Conservation (phyloP, 2,797 vertebrate genomes). For the Melanotaenia pygmaea region DNA sequence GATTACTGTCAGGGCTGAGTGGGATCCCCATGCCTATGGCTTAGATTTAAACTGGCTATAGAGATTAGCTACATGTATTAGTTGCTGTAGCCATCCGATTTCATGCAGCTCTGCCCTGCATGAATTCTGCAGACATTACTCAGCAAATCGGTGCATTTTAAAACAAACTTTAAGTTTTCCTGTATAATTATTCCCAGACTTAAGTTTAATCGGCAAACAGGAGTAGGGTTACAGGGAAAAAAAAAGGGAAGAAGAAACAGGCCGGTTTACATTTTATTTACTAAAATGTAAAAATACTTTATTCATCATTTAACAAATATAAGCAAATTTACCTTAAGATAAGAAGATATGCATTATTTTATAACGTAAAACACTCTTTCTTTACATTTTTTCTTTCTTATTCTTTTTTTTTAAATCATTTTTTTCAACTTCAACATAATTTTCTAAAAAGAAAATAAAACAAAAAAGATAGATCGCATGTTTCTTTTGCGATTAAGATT, state of each 20-base stretch:
- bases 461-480: not conserved
- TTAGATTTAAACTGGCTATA: constrained; percentile 55
- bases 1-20: constrained; percentile 53
- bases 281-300: not conserved
- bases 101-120: constrained; percentile 23
- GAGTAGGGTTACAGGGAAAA: not conserved
- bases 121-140: constrained; percentile 6
- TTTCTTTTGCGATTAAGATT: not conserved
- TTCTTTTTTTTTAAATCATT: not conserved
- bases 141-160: constrained; percentile 23
- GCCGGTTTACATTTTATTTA: not conserved
- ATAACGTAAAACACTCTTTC: not conserved
- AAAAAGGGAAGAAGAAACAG: no score
- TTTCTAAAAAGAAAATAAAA: not conserved
- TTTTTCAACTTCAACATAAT: not conserved
- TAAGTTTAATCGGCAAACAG: constrained; percentile 14
- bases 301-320: not conserved
- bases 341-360: not conserved
- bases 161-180: constrained; percentile 21
- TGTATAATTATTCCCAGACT: not conserved
- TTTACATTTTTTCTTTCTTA: not conserved
- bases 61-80: constrained; percentile 26
- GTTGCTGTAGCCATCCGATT: constrained; percentile 31
- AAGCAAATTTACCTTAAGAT: not conserved
- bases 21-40: constrained; percentile 41